Evolutionary conservation across 2,113 vertebrate genomes (phyloP).

Genomic region (Heterotilapia buettikoferi): DNA sequence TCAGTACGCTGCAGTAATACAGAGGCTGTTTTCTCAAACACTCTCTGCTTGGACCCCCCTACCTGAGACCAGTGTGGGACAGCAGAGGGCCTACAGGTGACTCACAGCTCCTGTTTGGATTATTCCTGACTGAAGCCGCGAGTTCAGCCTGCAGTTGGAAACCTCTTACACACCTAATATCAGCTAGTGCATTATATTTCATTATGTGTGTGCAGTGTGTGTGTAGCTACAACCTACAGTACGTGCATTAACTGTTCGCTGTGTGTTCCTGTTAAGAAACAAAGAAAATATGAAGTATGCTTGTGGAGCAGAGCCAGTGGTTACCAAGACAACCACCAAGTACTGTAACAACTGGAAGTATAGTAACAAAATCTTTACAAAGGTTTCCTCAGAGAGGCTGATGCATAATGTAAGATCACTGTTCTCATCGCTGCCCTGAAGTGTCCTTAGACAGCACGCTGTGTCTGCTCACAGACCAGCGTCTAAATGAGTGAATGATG

Average conservation of each 20-base stretch:
- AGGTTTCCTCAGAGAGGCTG: neutral
- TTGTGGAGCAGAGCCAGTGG: neutral
- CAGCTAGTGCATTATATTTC: neutral
- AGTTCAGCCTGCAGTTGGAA: neutral
- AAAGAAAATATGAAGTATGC: too few species aligned
- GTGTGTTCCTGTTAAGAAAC: neutral
- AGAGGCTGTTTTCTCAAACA: conserved; percentile 81
- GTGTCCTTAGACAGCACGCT: rapidly evolving
- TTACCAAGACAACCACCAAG: neutral
- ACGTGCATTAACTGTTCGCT: too few species aligned
- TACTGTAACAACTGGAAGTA: neutral
- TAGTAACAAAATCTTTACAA: neutral
- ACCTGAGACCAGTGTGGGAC: conserved; percentile 70
- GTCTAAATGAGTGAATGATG: rapidly evolving
- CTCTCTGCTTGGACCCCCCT: conserved; percentile 75
- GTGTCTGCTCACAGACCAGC: rapidly evolving
- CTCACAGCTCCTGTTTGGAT: rapidly evolving
- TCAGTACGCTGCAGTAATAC: conserved; percentile 75
- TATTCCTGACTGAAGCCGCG: neutral
- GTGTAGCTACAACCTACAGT: neutral
- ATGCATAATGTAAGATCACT: neutral
- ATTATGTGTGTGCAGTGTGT: rapidly evolving
- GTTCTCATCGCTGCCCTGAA: neutral
- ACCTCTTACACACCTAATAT: neutral
- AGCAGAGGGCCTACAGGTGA: conserved; percentile 85